phyloP scores from a whole-genome alignment of 2,888 invertebrate genomes.

The Limnephilus marmoratus region DNA sequence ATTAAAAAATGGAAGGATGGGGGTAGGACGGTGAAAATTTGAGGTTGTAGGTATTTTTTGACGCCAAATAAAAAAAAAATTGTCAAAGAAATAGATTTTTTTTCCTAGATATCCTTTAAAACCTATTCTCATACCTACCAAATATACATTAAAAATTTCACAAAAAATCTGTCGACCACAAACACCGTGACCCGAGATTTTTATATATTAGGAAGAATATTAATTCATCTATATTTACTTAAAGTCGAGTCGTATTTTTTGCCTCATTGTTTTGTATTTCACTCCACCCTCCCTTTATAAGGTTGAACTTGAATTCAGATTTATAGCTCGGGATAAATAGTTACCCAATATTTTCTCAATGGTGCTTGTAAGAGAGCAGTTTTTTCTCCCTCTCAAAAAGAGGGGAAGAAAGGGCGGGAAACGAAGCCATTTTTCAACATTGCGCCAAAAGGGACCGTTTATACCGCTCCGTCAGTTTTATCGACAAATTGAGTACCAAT shows the following conservation, averaged over 20 bases:
- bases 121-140: no score
- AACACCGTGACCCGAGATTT: no score
- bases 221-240: background rate
- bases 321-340: slow-evolving; percentile 65
- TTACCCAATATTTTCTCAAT: slow-evolving; percentile 66
- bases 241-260: background rate
- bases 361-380: slow-evolving; percentile 64
- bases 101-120: no score
- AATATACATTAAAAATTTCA: no score
- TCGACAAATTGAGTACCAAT: slow-evolving; percentile 47
- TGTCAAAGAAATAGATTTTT: no score
- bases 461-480: slow-evolving; percentile 46
- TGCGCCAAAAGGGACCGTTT: slow-evolving; percentile 34
- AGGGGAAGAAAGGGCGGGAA: slow-evolving; percentile 36
- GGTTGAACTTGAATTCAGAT: slow-evolving; percentile 64
- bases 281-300: slow-evolving; percentile 62
- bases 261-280: slow-evolving; percentile 55
- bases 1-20: no score
- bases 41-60: no score
- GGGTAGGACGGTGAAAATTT: no score
- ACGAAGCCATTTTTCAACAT: slow-evolving; percentile 60
- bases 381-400: slow-evolving; percentile 52
- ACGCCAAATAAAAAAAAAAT: no score
- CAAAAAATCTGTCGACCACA: no score
- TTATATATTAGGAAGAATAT: no score